Evolutionary conservation across 2,888 invertebrate genomes (phyloP), one percentile per base, ranked within the genome.

Genomic region (Noctua janthina): DNA sequence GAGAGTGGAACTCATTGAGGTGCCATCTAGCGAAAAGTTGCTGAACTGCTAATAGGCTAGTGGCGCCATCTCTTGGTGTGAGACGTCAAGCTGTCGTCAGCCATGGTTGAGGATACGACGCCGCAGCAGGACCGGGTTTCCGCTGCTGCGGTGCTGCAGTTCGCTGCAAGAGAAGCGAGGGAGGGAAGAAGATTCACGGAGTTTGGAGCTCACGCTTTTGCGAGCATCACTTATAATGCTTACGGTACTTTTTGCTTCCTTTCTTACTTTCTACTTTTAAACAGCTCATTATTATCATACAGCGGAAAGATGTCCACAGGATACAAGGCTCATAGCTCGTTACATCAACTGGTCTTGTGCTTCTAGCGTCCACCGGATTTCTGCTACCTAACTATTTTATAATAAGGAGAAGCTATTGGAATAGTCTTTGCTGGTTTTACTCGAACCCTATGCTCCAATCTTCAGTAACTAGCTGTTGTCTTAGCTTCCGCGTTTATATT

Each of bases 131-230:
- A 91, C 72, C 90, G 95, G 62, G 94, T 96, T 59, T 96, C 97
- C 0, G 97, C 97, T 5, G 96, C 97, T 8, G 96, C 96, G 0
- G 95, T 96, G 10, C 90, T 97, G 4, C 96, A 96, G 86, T 95
- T 95, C 72, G 96, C 96, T 17, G 96, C 97, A 1, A 92, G 96
- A 74, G 97, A 97, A 87, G 95, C 96, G 43, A 89, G 96, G 54
- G 96, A 96, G 82, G 97, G 97, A 0, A 86, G 97, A 8, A 90
- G 97, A 46, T 93, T 95, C 62, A 92, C 96, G 0, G 96, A 97
- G 83, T 97, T 96, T 59, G 96, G 96, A 0, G 96, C 97, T 1
- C 96, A 96, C 56, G 96, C 96, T 2, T 95, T 95, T 84, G 96
- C 96, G 0, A 95, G 95, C 92, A 94, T 96, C 90, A 94, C 95